A percentile compares a stretch with the other conserved stretches of the same genome.
Evolutionary conservation across 2,888 invertebrate species (phyloP).

Genomic region (Lepidonotus clava): DNA sequence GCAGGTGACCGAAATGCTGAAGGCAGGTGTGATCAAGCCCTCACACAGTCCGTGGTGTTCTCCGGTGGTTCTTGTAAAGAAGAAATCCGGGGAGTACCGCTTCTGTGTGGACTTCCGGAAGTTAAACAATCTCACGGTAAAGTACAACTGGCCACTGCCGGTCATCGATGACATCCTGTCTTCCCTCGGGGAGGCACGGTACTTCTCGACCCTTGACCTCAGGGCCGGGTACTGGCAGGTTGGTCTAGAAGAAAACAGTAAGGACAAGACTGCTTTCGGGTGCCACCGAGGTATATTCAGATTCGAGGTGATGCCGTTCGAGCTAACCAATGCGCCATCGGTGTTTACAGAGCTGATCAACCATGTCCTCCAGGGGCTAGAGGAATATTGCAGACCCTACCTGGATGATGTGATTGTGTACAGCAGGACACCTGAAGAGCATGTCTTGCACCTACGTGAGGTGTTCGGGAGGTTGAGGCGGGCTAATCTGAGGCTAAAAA

Average conservation of each 20-base stretch:
- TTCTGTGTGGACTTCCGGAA: slow-evolving; percentile 28
- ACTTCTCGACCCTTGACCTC: neutral
- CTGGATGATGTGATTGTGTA: slow-evolving; percentile 6
- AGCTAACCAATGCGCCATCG: neutral
- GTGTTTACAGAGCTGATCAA: slow-evolving; percentile 21
- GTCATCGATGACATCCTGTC: slow-evolving; percentile 13
- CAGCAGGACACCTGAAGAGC: neutral
- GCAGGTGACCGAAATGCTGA: slow-evolving; percentile 14
- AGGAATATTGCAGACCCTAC: neutral
- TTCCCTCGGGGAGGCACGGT: neutral
- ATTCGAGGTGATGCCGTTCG: slow-evolving; percentile 12
- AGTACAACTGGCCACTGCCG: slow-evolving; percentile 28
- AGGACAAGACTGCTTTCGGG: slow-evolving; percentile 24
- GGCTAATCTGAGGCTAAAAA: neutral
- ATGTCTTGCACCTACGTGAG: neutral
- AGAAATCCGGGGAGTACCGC: neutral
- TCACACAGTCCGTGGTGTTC: slow-evolving; percentile 24
- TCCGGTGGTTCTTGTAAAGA: neutral
- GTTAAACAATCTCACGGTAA: neutral
- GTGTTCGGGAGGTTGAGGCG: slow-evolving; percentile 1
- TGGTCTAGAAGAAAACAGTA: neutral
- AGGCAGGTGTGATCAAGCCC: neutral
- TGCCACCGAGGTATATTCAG: slow-evolving; percentile 18
- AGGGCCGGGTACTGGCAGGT: neutral
- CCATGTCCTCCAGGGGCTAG: neutral